Evolutionary conservation across 2,888 invertebrate species (phyloP), one percentile per base, ranked within the genome.

Genomic region (Drosophila parthenogenetica): DNA sequence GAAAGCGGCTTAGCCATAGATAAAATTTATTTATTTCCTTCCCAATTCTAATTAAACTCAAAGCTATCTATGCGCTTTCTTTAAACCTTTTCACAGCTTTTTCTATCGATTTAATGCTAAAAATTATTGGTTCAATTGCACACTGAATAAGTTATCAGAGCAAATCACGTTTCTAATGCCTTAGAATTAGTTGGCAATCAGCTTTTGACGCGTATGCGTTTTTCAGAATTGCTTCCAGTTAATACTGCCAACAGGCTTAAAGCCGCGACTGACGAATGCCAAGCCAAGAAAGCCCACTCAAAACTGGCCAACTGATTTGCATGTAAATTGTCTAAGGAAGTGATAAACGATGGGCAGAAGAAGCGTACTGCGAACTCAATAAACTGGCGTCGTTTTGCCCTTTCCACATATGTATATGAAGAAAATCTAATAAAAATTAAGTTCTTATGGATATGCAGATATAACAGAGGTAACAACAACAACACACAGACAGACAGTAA

Each of bases 261-360:
- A 14, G 22, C 13, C 13, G 29, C 13, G 35, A 5, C 54, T 43
- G 51, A 67, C 53, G 43, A 76, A 72, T 46, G 43, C 42, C 40
- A 59, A 19, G 45, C 51, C 19, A 17, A 45, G 42, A 29, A 48
- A 73, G 16, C 61, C 57, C 61, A 67, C 63, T 63, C 25, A 13
- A 45, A 57, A 35, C 29, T 45, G 40, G 46, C 59, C 45, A 60
- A 59, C 66, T 65, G 71, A 89, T 87, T 89, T 87, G 89, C 87
- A 87, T 89, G 87, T 71, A 85, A 89, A 86, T 89, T 87, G 80
- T 82, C 82, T 73, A 65, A 86, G 86, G 86, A 86, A 86, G 88
- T 85, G 88, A 89, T 81, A 58, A 89, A 87, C 81, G 87, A 70
- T 69, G 73, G 77, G 53, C 75, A 69, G 62, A 0, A 35, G 35